Conservation (phyloP, 2,797 vertebrate genomes). For the Erpetoichthys calabaricus region DNA sequence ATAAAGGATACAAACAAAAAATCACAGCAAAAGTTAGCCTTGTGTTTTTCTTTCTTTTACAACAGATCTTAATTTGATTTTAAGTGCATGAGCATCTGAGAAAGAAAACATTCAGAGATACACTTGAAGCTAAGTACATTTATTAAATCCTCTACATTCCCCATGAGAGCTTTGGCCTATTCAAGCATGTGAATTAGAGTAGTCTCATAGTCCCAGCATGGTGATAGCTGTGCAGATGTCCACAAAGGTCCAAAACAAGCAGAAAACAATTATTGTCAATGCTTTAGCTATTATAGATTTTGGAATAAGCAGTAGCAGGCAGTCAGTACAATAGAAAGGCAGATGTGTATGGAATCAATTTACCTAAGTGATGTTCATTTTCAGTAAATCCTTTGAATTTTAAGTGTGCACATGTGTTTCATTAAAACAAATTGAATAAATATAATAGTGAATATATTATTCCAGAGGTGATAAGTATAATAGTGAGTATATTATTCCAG, state of each 20-base stretch:
- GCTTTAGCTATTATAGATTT: neutral
- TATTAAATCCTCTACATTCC: neutral
- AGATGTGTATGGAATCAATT: no score
- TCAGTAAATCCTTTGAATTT: no score
- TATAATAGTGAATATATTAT: no score
- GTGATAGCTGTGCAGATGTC: neutral
- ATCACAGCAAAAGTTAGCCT: neutral
- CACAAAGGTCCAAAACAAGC: neutral
- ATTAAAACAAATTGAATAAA: no score
- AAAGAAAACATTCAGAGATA: neutral
- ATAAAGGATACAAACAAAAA: neutral
- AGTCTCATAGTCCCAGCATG: neutral
- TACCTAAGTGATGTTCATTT: no score
- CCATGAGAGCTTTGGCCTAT: neutral
- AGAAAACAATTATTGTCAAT: neutral
- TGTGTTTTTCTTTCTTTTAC: no score
- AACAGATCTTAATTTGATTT: no score
- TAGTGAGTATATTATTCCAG: no score
- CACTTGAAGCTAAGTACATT: neutral
- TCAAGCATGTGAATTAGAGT: constrained; percentile 1
- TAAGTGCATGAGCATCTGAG: neutral
- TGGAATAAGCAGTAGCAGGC: neutral
- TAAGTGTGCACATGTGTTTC: no score
- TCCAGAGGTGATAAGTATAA: no score
- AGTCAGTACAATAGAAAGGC: no score